phyloP scores from a whole-genome alignment of 1,140 invertebrate genomes.

The Rhysida immarginata region DNA sequence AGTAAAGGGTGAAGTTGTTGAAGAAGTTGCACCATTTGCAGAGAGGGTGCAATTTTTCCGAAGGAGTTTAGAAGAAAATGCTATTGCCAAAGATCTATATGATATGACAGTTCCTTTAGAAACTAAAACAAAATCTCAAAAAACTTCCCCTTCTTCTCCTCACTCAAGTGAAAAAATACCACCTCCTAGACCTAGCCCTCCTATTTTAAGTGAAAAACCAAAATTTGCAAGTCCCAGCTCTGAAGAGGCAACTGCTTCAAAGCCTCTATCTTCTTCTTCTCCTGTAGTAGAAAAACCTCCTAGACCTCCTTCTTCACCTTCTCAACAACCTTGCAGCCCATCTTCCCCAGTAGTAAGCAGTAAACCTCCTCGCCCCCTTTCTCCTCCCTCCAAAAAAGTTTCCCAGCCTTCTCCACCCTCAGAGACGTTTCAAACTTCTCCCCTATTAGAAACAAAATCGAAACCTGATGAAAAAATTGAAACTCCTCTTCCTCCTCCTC shows the following conservation, averaged over 20 bases:
- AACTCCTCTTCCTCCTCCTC: not conserved
- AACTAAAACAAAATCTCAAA: not conserved
- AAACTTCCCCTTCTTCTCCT: not conserved
- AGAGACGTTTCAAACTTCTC: not conserved
- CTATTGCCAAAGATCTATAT: not conserved
- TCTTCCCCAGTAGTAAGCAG: not conserved
- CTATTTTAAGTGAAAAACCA: no score
- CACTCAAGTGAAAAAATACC: not conserved
- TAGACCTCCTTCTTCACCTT: not conserved
- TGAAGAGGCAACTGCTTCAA: not conserved
- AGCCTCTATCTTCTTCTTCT: no score
- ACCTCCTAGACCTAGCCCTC: no score
- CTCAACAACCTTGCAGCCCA: not conserved
- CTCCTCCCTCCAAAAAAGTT: not conserved
- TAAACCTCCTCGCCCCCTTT: no score
- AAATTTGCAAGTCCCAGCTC: no score
- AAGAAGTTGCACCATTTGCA: conserved; percentile 3
- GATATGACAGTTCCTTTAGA: no score
- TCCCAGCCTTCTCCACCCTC: not conserved
- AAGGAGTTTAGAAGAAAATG: not conserved
- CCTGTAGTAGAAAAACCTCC: not conserved
- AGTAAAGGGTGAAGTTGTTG: conserved; percentile 1
- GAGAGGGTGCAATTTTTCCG: conserved; percentile 3
- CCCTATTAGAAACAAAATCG: not conserved
- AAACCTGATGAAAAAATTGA: not conserved